Evolutionary conservation across 1,140 invertebrate species (phyloP).

Genomic region (Pseudachorutes palmiensis): DNA sequence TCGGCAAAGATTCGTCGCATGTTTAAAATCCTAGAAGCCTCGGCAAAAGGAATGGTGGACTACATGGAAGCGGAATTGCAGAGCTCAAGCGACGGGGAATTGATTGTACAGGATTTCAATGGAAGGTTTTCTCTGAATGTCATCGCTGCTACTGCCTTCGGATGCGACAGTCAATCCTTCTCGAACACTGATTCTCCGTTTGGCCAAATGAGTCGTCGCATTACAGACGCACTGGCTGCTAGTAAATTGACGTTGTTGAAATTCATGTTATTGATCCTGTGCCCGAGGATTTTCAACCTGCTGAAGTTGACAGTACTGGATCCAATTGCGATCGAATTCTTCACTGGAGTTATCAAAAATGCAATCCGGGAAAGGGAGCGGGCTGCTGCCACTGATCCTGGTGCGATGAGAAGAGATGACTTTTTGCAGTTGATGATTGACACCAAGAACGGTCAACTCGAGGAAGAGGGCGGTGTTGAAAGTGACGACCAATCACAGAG

Average conservation of each 20-base stretch:
- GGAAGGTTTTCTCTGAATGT: slow-evolving; percentile 46
- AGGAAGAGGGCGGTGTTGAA: not conserved
- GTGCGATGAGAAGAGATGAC: slow-evolving; percentile 25
- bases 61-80: not conserved
- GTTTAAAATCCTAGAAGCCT: slow-evolving; percentile 25
- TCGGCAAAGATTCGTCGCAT: slow-evolving; percentile 38
- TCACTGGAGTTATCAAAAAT: not conserved
- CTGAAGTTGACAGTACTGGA: not conserved
- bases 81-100: not conserved
- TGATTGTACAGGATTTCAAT: slow-evolving; percentile 32
- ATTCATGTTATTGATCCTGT: slow-evolving; percentile 7
- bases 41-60: not conserved
- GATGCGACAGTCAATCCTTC: slow-evolving; percentile 42
- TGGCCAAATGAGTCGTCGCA: slow-evolving; percentile 16
- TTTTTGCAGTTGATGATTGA: slow-evolving; percentile 46
- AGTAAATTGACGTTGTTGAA: not conserved
- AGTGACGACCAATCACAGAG: not conserved
- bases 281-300: slow-evolving; percentile 1
- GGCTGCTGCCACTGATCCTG: not conserved
- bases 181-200: slow-evolving; percentile 34
- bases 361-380: slow-evolving; percentile 8
- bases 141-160: slow-evolving; percentile 47
- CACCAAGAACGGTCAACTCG: slow-evolving; percentile 31
- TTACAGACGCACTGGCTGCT: not conserved
- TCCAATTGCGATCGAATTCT: slow-evolving; percentile 9